Percentiles rank a stretch among this genome's conserved stretches.
Evolutionary conservation across 2,888 invertebrate species (phyloP).

Genomic region (Biston betularia): DNA sequence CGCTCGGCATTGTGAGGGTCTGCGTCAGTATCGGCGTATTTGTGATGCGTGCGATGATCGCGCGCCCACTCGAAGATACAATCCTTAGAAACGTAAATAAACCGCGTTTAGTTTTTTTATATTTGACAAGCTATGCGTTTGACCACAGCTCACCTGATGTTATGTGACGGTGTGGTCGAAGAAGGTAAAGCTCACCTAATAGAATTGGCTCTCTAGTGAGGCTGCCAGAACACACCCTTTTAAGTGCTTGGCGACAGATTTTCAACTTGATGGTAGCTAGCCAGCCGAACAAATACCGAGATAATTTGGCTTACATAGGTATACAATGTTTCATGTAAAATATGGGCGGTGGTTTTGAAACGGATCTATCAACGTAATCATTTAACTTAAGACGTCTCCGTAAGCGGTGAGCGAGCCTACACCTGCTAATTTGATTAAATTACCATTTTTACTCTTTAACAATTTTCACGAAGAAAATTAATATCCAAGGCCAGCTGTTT

Average conservation of each 20-base stretch:
- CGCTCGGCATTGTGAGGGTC: constrained; percentile 95
- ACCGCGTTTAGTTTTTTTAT: not conserved
- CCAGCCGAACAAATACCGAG: too few species aligned
- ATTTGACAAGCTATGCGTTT: too few species aligned
- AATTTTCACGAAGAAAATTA: constrained; percentile 39
- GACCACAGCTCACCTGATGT: too few species aligned
- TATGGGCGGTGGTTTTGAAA: constrained; percentile 1
- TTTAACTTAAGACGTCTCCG: constrained; percentile 14
- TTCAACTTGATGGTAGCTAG: too few species aligned
- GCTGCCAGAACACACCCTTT: too few species aligned
- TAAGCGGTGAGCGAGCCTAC: constrained; percentile 10
- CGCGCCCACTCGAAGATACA: constrained; percentile 89
- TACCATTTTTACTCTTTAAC: constrained; percentile 34
- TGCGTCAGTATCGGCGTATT: constrained; percentile 95
- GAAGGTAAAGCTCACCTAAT: too few species aligned
- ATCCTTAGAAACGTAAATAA: constrained; percentile 74
- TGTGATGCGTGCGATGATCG: constrained; percentile 94
- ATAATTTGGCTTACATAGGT: too few species aligned
- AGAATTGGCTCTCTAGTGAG: too few species aligned
- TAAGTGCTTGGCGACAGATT: too few species aligned
- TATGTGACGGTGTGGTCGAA: too few species aligned
- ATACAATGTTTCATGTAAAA: not conserved
- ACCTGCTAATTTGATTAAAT: constrained; percentile 33
- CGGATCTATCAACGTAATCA: constrained; percentile 9
- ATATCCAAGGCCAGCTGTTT: constrained; percentile 38